Evolutionary conservation across 2,888 invertebrate genomes (phyloP), one percentile per base, ranked within the genome.

Genomic region (Ptilodon capucinus): DNA sequence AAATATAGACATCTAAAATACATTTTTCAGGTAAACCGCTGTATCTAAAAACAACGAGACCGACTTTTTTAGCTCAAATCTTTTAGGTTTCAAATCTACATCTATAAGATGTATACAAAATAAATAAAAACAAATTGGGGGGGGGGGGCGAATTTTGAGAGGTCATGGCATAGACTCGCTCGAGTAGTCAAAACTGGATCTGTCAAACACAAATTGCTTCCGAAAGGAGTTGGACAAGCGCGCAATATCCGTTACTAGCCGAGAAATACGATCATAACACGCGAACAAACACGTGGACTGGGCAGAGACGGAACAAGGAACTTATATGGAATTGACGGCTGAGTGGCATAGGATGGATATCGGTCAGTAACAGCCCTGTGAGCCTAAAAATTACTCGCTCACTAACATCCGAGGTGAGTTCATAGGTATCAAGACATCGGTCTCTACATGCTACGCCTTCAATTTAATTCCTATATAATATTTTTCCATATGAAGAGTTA

Each of bases 171-270:
- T 68, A 64, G 57, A 60, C 68, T 66, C 77, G 79, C 74, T 76
- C 64, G 68, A 73, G 67, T 79, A 82, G 79, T 82, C 81, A 79
- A 76, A 83, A 79, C 80, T 76, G 66, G 75, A 74, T 81, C 78
- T 81, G 81, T 82, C 84, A 81, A 79, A 80, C 72, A 65, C 84
- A 84, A 82, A 81, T 81, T 79, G 76, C 73, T 79, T 76, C 63
- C 67, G 63, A 71, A 79, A 77, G 76, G 67, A 81, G 71, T 75
- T 64, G 67, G 74, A 75, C 71, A 71, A 56, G 70, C 71, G 70
- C 58, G 67, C 75, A 71, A 75, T 79, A 79, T 77, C 74, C 73
- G 71, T 63, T 70, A 68, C 66, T 59, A 64, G 70, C 64, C 65
- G 58, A 67, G 57, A 74, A 73, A 71, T 65, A 54, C 59, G 62